These are phyloP conservation scores for Chalcosyrphus nemorum DNA, from an alignment of 2,888 invertebrate genomes.

Conservation along the genomic window DNA sequence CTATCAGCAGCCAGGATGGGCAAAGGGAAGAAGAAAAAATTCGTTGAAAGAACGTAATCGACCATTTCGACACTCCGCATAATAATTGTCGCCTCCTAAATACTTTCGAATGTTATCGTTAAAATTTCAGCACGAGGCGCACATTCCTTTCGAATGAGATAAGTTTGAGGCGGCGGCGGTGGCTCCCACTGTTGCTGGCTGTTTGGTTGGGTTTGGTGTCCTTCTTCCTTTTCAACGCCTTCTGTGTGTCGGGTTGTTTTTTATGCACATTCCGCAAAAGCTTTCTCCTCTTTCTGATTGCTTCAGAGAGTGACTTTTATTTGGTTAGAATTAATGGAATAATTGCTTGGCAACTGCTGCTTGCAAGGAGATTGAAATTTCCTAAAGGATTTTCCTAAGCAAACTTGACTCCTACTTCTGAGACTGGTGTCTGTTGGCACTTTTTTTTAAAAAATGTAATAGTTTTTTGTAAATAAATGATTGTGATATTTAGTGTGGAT, in stretches of 20 bases:
- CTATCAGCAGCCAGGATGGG: conserved; percentile 37
- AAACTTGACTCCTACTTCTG: too few relatives aligned
- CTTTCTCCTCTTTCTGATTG: conserved; percentile 23
- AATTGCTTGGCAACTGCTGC: conserved; percentile 35
- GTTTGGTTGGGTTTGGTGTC: background rate
- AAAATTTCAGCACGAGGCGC: conserved; percentile 64
- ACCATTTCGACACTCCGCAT: conserved; percentile 71
- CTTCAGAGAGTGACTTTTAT: conserved; percentile 18
- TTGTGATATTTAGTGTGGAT: too few relatives aligned
- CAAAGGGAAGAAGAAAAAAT: conserved; percentile 2
- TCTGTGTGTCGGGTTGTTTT: conserved; percentile 8
- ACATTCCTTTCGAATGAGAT: conserved; percentile 65
- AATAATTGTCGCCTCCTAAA: conserved; percentile 72
- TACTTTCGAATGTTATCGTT: conserved; percentile 72
- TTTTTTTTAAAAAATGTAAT: too few relatives aligned
- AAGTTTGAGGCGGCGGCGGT: conserved; percentile 56
- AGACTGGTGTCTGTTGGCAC: too few relatives aligned
- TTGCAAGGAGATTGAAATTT: background rate
- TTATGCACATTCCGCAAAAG: conserved; percentile 24
- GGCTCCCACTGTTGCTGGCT: background rate
- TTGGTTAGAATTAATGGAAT: conserved; percentile 45
- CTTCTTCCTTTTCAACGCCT: background rate
- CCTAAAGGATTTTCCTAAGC: too few relatives aligned
- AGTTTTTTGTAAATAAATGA: too few relatives aligned
- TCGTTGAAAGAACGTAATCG: conserved; percentile 48